Conservation (phyloP, 2,797 vertebrate species). For the Chrosomus eos region DNA sequence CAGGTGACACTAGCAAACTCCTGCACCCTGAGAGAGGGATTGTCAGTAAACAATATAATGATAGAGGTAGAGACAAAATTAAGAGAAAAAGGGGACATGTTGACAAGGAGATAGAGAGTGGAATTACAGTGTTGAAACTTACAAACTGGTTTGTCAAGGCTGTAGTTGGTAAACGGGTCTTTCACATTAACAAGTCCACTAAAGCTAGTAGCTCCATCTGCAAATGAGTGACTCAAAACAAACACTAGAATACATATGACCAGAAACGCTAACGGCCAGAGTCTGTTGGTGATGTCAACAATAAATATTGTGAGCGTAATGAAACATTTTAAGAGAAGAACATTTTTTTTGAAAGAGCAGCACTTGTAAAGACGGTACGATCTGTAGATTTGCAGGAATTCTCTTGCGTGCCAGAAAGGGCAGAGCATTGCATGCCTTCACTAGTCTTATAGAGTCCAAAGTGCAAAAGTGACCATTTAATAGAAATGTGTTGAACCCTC, state of each 20-base stretch:
- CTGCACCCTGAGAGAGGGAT: not conserved
- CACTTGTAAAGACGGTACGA: not conserved
- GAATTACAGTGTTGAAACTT: not conserved
- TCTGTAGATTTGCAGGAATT: constrained; percentile 4
- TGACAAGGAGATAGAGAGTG: not conserved
- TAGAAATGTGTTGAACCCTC: not conserved
- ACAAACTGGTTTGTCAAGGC: constrained; percentile 16
- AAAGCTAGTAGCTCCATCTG: not conserved
- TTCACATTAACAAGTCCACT: constrained; percentile 7
- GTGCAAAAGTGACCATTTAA: constrained; percentile 10
- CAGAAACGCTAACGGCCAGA: not conserved
- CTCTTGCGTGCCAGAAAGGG: not conserved
- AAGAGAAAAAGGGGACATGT: not conserved
- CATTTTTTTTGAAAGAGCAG: not conserved
- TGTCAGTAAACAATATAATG: constrained; percentile 45
- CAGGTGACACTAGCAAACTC: not conserved
- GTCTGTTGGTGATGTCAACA: not conserved
- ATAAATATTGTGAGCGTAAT: not conserved
- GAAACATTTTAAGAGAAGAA: not conserved
- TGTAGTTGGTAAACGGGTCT: not conserved
- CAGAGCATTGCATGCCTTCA: not conserved
- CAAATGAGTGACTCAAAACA: constrained; percentile 14
- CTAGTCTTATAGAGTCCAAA: not conserved
- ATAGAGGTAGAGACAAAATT: constrained; percentile 14
- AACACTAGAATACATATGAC: constrained; percentile 3